phyloP scores from a whole-genome alignment of 2,113 vertebrate species.

The Trachemys scripta region DNA sequence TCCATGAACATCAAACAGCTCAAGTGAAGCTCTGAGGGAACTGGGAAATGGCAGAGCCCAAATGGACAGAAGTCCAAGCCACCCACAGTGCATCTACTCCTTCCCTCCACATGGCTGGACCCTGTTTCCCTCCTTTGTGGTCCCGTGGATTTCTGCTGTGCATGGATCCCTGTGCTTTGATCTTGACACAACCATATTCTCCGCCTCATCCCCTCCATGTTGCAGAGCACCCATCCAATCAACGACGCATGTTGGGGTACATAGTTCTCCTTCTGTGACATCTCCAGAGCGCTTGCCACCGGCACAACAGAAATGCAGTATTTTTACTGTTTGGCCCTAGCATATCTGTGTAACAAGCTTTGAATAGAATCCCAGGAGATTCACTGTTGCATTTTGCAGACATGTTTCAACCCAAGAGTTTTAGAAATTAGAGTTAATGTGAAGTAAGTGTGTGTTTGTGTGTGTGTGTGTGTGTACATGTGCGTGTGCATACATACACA shows the following conservation, averaged over 20 bases:
- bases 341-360: background rate
- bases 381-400: background rate
- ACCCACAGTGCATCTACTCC: background rate
- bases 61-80: background rate
- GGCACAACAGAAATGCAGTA: background rate
- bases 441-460: background rate
- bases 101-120: background rate
- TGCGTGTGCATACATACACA: background rate
- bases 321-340: background rate
- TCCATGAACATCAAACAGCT: background rate
- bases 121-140: background rate
- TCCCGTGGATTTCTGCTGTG: background rate
- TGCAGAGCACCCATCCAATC: background rate
- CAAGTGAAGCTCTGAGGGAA: conserved; percentile 1
- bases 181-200: background rate
- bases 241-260: no score
- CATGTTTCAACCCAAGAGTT: background rate
- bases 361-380: background rate
- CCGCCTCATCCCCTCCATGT: background rate
- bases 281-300: background rate
- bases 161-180: background rate
- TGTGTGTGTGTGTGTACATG: background rate
- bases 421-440: background rate
- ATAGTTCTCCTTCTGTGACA: background rate
- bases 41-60: background rate